phyloP scores from a whole-genome alignment of 2,888 invertebrate species.

The Zygogramma bicolorata region DNA sequence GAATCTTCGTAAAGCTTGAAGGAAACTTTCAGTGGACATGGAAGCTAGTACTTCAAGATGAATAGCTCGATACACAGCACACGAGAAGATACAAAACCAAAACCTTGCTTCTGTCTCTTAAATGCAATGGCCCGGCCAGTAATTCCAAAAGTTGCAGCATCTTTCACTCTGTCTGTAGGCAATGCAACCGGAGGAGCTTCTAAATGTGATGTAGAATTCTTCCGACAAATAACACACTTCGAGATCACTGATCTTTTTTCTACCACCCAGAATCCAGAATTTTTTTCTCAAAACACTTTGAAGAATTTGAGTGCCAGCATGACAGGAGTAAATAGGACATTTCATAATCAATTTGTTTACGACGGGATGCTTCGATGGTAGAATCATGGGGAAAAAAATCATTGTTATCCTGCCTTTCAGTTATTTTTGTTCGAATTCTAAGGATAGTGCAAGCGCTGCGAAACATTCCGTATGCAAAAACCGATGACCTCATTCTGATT shows the following conservation, averaged over 20 bases:
- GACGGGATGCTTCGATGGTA: constrained; percentile 13
- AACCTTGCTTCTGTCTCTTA: background rate
- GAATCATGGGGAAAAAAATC: constrained; percentile 9
- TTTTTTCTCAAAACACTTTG: background rate
- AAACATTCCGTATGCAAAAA: too few species aligned
- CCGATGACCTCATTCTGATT: too few species aligned
- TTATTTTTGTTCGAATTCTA: constrained; percentile 5
- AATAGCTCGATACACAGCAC: background rate
- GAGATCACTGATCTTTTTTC: constrained; percentile 7
- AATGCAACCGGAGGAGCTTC: too few species aligned
- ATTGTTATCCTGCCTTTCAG: background rate
- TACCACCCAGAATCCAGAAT: constrained; percentile 1
- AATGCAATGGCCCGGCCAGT: background rate
- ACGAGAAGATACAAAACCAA: background rate
- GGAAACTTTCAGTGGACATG: background rate
- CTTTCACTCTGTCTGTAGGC: too few species aligned
- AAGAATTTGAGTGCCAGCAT: constrained; percentile 19
- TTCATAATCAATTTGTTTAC: background rate
- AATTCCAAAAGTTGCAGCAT: background rate
- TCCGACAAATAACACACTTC: background rate
- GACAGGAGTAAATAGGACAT: constrained; percentile 2
- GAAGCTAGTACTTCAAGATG: background rate
- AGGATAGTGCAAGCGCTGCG: too few species aligned
- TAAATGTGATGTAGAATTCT: background rate
- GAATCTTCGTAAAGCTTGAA: background rate